These are phyloP conservation scores for Epirrhoe alternata DNA, from an alignment of 2,888 invertebrate genomes.

Conservation along the genomic window DNA sequence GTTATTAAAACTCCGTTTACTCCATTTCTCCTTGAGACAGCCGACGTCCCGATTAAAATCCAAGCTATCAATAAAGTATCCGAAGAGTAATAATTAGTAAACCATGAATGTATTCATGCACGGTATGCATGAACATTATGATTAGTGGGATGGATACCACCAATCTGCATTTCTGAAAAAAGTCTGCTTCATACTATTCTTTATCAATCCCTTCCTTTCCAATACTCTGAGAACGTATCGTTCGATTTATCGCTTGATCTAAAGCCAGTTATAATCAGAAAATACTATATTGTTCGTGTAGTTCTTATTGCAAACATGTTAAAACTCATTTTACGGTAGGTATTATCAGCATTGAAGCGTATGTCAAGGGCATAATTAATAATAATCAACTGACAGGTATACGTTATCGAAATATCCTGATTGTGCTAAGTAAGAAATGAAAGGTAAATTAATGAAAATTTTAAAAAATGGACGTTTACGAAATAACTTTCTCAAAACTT, in stretches of 20 bases:
- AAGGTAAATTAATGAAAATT: slow-evolving; percentile 14
- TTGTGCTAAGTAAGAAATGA: slow-evolving; percentile 20
- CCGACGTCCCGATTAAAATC: slow-evolving; percentile 45
- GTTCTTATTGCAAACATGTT: slow-evolving; percentile 21
- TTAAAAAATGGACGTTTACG: slow-evolving; percentile 2
- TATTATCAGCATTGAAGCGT: slow-evolving; percentile 31
- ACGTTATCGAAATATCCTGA: slow-evolving; percentile 53
- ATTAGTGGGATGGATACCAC: not conserved
- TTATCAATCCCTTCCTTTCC: not conserved
- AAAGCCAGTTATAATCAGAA: slow-evolving; percentile 34
- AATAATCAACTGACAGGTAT: slow-evolving; percentile 55
- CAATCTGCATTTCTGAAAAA: not conserved
- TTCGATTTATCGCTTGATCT: slow-evolving; percentile 47
- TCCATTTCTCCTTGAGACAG: slow-evolving; percentile 34
- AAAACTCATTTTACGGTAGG: slow-evolving; percentile 17
- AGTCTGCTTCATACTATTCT: not conserved
- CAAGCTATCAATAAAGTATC: slow-evolving; percentile 52
- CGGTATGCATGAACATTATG: slow-evolving; percentile 9
- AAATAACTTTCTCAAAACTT: slow-evolving; percentile 5
- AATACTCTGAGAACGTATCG: slow-evolving; percentile 15
- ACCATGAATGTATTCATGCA: not conserved
- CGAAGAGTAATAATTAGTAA: slow-evolving; percentile 13
- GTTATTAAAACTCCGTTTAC: slow-evolving; percentile 39
- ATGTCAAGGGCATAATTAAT: slow-evolving; percentile 57
- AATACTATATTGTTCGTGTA: slow-evolving; percentile 15